Evolutionary conservation across 1,140 invertebrate species (phyloP), one percentile per base, ranked within the genome.

Genomic region (Drosophila ficusphila): DNA sequence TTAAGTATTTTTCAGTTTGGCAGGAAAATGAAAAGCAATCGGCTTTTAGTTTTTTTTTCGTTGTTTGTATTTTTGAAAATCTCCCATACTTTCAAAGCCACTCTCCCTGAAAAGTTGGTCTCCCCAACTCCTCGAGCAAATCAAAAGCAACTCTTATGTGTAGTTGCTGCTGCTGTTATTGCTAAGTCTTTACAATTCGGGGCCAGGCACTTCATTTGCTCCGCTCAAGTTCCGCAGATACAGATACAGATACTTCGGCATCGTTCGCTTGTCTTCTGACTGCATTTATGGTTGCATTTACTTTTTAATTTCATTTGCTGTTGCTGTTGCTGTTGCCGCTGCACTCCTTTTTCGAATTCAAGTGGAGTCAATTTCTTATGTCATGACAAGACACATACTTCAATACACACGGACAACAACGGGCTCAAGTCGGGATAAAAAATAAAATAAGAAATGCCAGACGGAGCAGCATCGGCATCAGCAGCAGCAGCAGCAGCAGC

Each of bases 321-420:
- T 56, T 49, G 69, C 9, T 60, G 51, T n/a, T 44, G 42, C 12
- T 69, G 51, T 25, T 76, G 57, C 27, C 65, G 73, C 27, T 86
- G 82, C 77, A 77, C 81, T 82, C 82, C 82, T 88, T 86, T 88
- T 86, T 82, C 73, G 81, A 86, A 75, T 88, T 86, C 82, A 86
- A 86, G 82, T 86, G 82, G 82, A 86, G 82, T 86, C 82, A 88
- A 86, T 86, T 86, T 86, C 82, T 88, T 86, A 89, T 86, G 82
- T 86, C 82, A 86, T 85, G 79, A 85, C 81, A 85, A 83, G 62
- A 78, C 57, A 78, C 69, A 77, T 75, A 75, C 72, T 68, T 68
- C 44, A 75, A 76, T 78, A 64, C 48, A 68, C 60, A 47, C 69
- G 53, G 44, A 71, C 41, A 62, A 54, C 52, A 57, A 14, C 47